Evolutionary conservation across 2,113 vertebrate species (phyloP), one percentile per base, ranked within the genome.

Genomic region (Thermophis baileyi): DNA sequence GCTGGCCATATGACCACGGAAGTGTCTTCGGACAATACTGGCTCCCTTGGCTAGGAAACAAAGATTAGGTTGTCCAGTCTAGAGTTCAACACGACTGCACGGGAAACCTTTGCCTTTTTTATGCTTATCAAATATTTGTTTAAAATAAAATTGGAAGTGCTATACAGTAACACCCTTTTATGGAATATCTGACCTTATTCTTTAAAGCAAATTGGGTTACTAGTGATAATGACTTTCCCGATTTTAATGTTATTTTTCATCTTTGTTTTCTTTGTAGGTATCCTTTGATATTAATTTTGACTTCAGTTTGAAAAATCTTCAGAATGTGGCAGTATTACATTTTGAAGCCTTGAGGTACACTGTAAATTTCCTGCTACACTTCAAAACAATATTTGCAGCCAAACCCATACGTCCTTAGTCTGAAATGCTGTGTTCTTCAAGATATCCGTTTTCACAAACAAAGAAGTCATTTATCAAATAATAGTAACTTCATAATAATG

Each of bases 281-380:
- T 98, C 96, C 89, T 99, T 99, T 95, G 95, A 94, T 53, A 97
- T 99, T 69, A 98, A 97, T 94, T 99, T 99, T 91, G 98, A 99
- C 94, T 99, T 99, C 96, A 99, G 98, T 96, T 94, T 98, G 88
- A 97, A 98, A 91, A 97, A 98, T 92, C 95, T 98, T 95, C 97
- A 98, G 94, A 98, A 98, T 46, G 90, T 92, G 94, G 98, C 98
- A 14, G 87, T 92, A 89, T 89, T 99, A 95, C 95, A 87, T 91
- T 98, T 99, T 96, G 96, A 16, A 54, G 98, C 98, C 0, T 95
- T 95, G 91, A 99, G 99, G 99, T 99, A 98, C 95, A 92, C 51
- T 89, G 55, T 25, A 25, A 89, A 47, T 57, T 0, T 5, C 50
- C n/a, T 44, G 25, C 50, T 50, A 53, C 14, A 53, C 20, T 88